Percentiles rank a stretch among this genome's conserved stretches.
Conservation (phyloP, 2,113 vertebrate genomes). For the Channa argus region DNA sequence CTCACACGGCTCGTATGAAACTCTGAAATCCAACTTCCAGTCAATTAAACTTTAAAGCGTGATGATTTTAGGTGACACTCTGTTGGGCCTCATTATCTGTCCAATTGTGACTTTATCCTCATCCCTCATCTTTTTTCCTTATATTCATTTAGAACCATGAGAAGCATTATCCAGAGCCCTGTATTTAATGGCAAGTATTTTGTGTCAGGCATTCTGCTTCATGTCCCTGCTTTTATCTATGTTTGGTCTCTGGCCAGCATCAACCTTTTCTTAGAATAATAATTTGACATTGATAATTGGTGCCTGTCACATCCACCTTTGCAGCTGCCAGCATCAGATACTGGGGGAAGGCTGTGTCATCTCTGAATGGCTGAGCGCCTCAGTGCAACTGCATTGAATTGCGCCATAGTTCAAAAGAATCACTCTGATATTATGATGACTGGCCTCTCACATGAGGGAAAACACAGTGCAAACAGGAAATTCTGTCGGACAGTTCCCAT, state of each 20-base stretch:
- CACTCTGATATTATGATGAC: conserved; percentile 28
- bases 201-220: conserved; percentile 49
- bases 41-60: conserved; percentile 69
- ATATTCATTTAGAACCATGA: conserved; percentile 28
- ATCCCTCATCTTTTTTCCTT: conserved; percentile 60
- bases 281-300: conserved; percentile 75
- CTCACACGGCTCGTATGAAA: conserved; percentile 30
- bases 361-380: conserved; percentile 40
- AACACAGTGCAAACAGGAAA: conserved; percentile 26
- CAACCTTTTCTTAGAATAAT: conserved; percentile 54
- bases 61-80: conserved; percentile 39
- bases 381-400: conserved; percentile 31
- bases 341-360: conserved; percentile 42
- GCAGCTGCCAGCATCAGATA: conserved; percentile 46
- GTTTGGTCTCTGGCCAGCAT: conserved; percentile 55
- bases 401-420: conserved; percentile 54
- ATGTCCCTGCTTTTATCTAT: conserved; percentile 56
- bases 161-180: conserved; percentile 24
- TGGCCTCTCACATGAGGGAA: conserved; percentile 49
- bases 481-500: conserved; percentile 11
- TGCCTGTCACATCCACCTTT: conserved; percentile 68
- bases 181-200: conserved; percentile 53
- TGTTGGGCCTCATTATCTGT: conserved; percentile 26
- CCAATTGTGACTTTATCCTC: conserved; percentile 53
- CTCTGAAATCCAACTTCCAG: conserved; percentile 65